phyloP scores from a whole-genome alignment of 1,140 invertebrate genomes.

The Mycetomoellerius zeteki region DNA sequence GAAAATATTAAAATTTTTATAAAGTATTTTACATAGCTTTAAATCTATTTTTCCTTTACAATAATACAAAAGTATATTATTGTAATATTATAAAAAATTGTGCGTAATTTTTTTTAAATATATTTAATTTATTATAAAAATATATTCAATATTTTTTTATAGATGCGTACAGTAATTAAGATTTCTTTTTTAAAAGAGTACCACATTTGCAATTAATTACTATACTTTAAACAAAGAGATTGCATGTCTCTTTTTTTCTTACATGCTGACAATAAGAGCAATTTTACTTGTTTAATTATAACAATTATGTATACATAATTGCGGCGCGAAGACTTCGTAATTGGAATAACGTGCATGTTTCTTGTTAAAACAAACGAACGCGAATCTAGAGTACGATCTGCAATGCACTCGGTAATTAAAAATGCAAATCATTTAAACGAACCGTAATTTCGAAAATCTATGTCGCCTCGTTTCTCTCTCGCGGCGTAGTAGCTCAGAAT shows the following conservation, averaged over 20 bases:
- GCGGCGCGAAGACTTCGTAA: background rate
- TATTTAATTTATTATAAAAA: background rate
- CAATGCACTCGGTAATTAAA: background rate
- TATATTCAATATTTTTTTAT: background rate
- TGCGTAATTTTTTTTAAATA: too few relatives aligned
- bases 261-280: background rate
- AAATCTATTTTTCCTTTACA: too few relatives aligned
- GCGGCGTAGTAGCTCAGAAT: conserved; percentile 72
- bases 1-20: too few relatives aligned
- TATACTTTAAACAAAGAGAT: background rate
- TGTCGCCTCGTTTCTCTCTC: conserved; percentile 63
- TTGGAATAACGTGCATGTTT: background rate
- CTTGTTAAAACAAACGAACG: background rate
- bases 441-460: conserved; percentile 77
- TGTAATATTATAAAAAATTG: too few relatives aligned
- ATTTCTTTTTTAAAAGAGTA: background rate
- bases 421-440: conserved; percentile 38
- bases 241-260: background rate
- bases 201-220: background rate
- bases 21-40: too few relatives aligned
- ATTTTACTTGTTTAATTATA: background rate
- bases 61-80: too few relatives aligned
- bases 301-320: background rate
- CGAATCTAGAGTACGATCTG: background rate
- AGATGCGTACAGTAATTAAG: background rate